Base-by-base conservation (phyloP, 2,113 vertebrate species). In the Glaucomys volans region DNA sequence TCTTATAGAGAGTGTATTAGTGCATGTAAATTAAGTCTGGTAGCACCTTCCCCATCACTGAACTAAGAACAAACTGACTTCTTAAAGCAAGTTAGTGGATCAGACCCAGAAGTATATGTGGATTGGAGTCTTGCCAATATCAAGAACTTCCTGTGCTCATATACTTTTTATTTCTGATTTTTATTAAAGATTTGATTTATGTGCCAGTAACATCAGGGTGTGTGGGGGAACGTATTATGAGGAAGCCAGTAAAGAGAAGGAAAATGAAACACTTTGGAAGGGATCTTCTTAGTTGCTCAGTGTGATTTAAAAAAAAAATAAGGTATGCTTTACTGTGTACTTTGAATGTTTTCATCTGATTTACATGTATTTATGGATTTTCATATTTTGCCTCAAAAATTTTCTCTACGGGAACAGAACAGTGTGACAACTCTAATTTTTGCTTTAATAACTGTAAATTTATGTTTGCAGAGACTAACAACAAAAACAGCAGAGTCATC, bases 101-200 rank as follows among this genome's bases (percentile, higher is more conserved):
- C 28, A 81, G 32, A 28, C 54, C 77, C 40, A 94, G 74, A 62
- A 76, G 11, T 90, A 71, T 93, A 71, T 95, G 66, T 95, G 57
- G 18, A 81, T 67, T 93, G 86, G 64, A 95, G 4, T 89, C 40
- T 96, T 96, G 88, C 89, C 64, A 94, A 35, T 59, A 91, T 91
- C 32, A 80, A 80, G 84, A 96, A 92, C 0, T 80, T 96, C 62
- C 30, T 96, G 37, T 97, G 32, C 87, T 87, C 91, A 93, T 71
- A 79, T 76, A 90, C 74, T 64, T 94, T 87, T 95, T 95, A 95
- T 93, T 96, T 80, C 52, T 93, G 35, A 92, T 85, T 95, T 97
- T 93, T 97, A 89, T 97, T 62, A 79, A 92, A 92, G 64, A 62
- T 80, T 88, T 97, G 76, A 95, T 90, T 96, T 95, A 84, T 74